Evolutionary conservation across 1,140 invertebrate genomes (phyloP).

Genomic region (Aphelenchoides avenae): DNA sequence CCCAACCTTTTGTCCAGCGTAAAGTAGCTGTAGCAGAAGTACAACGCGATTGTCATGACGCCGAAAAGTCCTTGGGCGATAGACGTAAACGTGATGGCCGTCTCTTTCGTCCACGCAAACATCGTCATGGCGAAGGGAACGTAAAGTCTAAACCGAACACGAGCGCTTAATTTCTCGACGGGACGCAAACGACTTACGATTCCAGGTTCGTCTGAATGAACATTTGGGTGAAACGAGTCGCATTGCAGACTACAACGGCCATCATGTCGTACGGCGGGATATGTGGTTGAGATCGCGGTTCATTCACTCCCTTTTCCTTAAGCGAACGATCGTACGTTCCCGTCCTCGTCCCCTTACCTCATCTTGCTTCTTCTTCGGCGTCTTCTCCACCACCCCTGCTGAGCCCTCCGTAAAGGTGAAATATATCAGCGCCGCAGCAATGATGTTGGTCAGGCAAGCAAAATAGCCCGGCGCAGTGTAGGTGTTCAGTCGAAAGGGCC

Average conservation of each 20-base stretch:
- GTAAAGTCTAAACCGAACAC: slow-evolving; percentile 7
- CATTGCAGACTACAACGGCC: slow-evolving; percentile 37
- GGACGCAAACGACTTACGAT: slow-evolving; percentile 20
- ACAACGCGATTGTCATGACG: slow-evolving; percentile 22
- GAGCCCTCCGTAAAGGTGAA: slow-evolving; percentile 34
- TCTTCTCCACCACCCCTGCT: slow-evolving; percentile 18
- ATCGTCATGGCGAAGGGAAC: slow-evolving; percentile 33
- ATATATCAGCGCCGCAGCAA: slow-evolving; percentile 28
- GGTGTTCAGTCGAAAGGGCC: slow-evolving; percentile 58
- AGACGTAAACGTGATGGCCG: slow-evolving; percentile 29
- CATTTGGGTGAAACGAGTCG: slow-evolving; percentile 41
- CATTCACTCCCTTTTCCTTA: too few relatives aligned
- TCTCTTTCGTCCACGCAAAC: slow-evolving; percentile 33
- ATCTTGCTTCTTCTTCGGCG: too few relatives aligned
- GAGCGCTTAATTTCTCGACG: too few relatives aligned
- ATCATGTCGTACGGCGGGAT: slow-evolving; percentile 33
- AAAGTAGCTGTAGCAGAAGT: slow-evolving; percentile 31
- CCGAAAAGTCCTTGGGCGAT: slow-evolving; percentile 22
- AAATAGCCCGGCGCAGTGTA: slow-evolving; percentile 60
- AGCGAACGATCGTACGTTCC: too few relatives aligned
- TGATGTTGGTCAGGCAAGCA: slow-evolving; percentile 46
- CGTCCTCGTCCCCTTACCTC: neutral
- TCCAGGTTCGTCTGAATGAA: slow-evolving; percentile 41
- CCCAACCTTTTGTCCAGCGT: slow-evolving; percentile 28
- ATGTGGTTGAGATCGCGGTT: too few relatives aligned